phyloP scores from a whole-genome alignment of 2,797 vertebrate genomes.

The Myiotriccus ornatus region DNA sequence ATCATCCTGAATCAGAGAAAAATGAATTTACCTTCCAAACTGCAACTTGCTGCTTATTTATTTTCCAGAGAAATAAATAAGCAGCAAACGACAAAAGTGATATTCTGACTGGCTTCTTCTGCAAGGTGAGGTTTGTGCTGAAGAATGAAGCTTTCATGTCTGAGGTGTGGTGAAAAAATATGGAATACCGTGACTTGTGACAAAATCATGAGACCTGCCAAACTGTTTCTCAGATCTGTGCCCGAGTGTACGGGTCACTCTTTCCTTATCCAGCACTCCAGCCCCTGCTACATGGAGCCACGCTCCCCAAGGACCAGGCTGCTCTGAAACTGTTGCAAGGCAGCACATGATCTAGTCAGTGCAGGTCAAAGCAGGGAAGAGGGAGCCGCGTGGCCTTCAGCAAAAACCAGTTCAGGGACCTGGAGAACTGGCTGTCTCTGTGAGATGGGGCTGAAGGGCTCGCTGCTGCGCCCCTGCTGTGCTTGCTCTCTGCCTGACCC shows the following conservation, averaged over 20 bases:
- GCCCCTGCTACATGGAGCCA: not conserved
- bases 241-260: not conserved
- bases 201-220: not conserved
- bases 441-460: not conserved
- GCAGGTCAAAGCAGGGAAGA: constrained; percentile 30
- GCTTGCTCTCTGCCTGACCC: not conserved
- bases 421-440: not conserved
- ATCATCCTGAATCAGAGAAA: not conserved
- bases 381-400: not conserved
- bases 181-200: not conserved
- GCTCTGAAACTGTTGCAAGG: not conserved
- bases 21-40: not conserved
- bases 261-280: not conserved
- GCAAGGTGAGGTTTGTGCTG: not conserved
- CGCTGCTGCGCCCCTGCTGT: not conserved
- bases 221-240: not conserved
- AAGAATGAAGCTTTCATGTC: not conserved
- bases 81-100: not conserved
- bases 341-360: not conserved
- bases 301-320: not conserved
- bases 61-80: not conserved
- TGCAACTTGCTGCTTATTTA: not conserved
- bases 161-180: not conserved
- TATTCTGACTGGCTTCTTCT: not conserved
- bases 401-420: not conserved